These are phyloP conservation scores for Ornithoptera priamus DNA, from an alignment of 2,888 invertebrate species.

Conservation along the genomic window DNA sequence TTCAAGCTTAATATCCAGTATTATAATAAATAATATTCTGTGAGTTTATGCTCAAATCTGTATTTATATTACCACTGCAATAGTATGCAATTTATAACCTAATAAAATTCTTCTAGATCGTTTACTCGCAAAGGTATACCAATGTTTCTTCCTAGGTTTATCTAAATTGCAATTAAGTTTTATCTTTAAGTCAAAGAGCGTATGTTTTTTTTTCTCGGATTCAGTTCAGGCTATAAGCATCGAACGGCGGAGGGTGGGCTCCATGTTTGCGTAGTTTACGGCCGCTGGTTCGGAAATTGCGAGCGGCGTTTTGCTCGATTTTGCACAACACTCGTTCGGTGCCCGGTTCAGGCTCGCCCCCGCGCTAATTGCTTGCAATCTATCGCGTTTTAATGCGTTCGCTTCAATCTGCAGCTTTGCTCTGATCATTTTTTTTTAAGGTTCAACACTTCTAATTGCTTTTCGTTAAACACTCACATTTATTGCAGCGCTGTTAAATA, in stretches of 20 bases:
- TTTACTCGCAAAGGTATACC: constrained; percentile 17
- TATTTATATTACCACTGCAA: not conserved
- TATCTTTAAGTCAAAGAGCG: constrained; percentile 26
- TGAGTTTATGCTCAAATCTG: not conserved
- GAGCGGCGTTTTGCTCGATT: constrained; percentile 36
- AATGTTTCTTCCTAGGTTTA: constrained; percentile 23
- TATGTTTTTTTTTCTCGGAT: constrained; percentile 22
- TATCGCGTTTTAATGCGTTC: constrained; percentile 31
- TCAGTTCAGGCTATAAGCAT: constrained; percentile 12
- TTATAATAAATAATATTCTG: not conserved
- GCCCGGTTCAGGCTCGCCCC: constrained; percentile 13
- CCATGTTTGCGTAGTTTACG: constrained; percentile 31
- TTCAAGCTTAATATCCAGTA: not conserved
- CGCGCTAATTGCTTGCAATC: constrained; percentile 29
- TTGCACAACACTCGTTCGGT: constrained; percentile 25
- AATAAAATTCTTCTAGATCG: constrained; percentile 8
- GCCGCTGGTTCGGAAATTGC: constrained; percentile 39
- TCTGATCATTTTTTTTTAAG: constrained; percentile 7
- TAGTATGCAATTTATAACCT: constrained; percentile 13
- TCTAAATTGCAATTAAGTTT: constrained; percentile 27
- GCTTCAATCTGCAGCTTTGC: constrained; percentile 18
- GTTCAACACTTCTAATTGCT: constrained; percentile 11
- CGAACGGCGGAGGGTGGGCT: constrained; percentile 7
- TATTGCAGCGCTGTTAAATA: constrained; percentile 8
- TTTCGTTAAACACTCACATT: constrained; percentile 5